phyloP scores from a whole-genome alignment of 1,140 invertebrate genomes.

The Semibalanus balanoides region DNA sequence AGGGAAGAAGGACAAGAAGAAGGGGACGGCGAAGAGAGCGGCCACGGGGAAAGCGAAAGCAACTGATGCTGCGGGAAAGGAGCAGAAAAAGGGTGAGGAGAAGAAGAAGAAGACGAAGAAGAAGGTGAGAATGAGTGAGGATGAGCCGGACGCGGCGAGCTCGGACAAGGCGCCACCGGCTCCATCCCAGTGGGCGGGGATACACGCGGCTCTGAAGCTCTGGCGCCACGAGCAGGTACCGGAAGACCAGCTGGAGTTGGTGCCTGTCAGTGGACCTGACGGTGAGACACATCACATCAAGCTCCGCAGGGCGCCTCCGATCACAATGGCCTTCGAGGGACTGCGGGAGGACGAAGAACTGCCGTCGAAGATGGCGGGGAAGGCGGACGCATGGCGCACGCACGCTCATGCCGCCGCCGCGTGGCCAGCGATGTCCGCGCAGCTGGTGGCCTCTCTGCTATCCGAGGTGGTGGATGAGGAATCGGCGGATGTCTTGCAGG shows the following conservation, averaged over 20 bases:
- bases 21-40: no score
- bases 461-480: neutral
- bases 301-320: neutral
- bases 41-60: no score
- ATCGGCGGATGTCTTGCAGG: neutral
- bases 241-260: neutral
- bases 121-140: neutral
- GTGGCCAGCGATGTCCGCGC: no score
- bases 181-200: neutral
- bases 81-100: neutral
- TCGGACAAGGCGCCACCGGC: neutral
- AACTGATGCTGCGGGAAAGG: neutral
- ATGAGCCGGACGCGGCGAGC: neutral
- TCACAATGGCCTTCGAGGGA: neutral
- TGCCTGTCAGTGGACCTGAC: neutral
- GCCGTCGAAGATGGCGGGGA: neutral
- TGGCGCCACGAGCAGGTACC: neutral
- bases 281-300: neutral
- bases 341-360: neutral
- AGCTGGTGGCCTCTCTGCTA: neutral
- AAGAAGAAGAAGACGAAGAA: neutral
- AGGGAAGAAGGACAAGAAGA: no score
- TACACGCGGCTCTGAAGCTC: neutral
- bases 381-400: no score
- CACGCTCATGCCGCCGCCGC: no score